Evolutionary conservation across 2,888 invertebrate genomes (phyloP).

Genomic region (Melinaea menophilus): DNA sequence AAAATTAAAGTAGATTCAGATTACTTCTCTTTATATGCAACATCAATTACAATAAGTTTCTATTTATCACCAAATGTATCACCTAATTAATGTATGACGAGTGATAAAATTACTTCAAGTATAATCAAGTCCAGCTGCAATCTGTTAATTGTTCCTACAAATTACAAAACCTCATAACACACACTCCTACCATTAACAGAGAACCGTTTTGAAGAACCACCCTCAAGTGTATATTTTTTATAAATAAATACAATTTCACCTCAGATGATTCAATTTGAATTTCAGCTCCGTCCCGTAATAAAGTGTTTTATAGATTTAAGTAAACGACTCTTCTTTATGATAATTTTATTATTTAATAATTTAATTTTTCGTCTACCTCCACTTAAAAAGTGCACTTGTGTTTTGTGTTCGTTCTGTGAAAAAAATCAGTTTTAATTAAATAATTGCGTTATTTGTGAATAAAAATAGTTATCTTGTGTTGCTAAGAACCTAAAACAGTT

Average conservation of each 20-base stretch:
- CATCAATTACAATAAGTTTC: constrained; percentile 12
- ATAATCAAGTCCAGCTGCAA: too few species aligned
- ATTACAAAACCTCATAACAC: constrained; percentile 56
- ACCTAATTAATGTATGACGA: constrained; percentile 24
- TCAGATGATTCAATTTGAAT: constrained; percentile 55
- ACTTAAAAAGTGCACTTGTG: too few species aligned
- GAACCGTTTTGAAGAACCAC: constrained; percentile 32
- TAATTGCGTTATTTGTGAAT: too few species aligned
- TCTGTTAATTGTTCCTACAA: constrained; percentile 55
- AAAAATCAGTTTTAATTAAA: too few species aligned
- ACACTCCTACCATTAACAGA: constrained; percentile 39
- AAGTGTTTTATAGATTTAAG: constrained; percentile 29
- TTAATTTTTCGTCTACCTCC: too few species aligned
- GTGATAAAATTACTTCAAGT: too few species aligned
- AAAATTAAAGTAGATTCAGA: too few species aligned
- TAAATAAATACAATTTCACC: constrained; percentile 53
- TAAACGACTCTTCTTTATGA: background rate
- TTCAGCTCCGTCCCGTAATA: constrained; percentile 36
- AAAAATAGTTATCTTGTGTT: too few species aligned
- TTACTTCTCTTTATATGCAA: too few species aligned
- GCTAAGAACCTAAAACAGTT: too few species aligned
- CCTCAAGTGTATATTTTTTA: constrained; percentile 46
- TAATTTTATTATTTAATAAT: too few species aligned
- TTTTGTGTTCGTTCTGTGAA: too few species aligned
- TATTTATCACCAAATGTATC: constrained; percentile 24